Conservation (phyloP, 2,113 vertebrate species). For the Labeo catla region DNA sequence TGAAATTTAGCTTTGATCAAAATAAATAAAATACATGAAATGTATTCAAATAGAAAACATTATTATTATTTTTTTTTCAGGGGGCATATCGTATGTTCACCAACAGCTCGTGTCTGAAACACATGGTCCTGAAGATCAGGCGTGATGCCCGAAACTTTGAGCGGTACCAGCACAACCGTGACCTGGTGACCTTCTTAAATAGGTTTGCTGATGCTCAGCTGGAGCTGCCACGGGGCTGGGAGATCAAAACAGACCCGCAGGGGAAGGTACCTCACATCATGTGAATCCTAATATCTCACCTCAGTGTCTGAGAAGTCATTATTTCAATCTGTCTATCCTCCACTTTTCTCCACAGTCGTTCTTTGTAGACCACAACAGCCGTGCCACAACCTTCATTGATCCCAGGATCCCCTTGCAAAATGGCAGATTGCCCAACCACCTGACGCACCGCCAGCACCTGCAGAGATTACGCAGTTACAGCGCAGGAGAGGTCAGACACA, state of each 20-base stretch:
- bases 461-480: constrained; percentile 60
- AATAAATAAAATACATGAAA: background rate
- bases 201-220: constrained; percentile 85
- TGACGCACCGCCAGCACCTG: constrained; percentile 53
- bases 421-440: constrained; percentile 83
- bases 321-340: background rate
- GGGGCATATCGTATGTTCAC: constrained; percentile 90
- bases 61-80: constrained; percentile 57
- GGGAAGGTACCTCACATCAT: constrained; percentile 78
- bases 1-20: background rate
- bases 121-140: constrained; percentile 90
- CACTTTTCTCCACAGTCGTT: constrained; percentile 78
- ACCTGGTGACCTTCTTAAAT: constrained; percentile 90
- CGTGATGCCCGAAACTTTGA: constrained; percentile 89
- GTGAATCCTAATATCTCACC: background rate
- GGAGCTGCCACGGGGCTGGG: constrained; percentile 88
- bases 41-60: background rate
- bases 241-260: constrained; percentile 89
- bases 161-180: constrained; percentile 90
- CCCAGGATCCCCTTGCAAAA: constrained; percentile 89
- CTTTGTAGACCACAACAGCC: constrained; percentile 89
- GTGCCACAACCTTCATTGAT: constrained; percentile 89
- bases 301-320: background rate
- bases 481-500: constrained; percentile 48
- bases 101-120: constrained; percentile 89